phyloP scores from a whole-genome alignment of 2,113 vertebrate genomes.

The Proteles cristata region DNA sequence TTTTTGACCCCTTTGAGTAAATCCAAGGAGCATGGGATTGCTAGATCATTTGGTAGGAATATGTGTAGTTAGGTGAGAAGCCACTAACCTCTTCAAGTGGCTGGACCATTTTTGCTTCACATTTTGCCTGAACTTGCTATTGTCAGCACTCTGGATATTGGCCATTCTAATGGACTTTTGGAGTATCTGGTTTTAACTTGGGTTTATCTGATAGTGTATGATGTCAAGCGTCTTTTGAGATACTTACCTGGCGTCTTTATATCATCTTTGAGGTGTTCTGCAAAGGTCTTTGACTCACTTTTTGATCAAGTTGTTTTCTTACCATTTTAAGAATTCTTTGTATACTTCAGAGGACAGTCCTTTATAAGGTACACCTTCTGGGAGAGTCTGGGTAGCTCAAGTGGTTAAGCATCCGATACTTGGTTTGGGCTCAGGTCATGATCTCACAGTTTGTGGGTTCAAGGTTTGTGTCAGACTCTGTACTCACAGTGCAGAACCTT shows the following conservation, averaged over 20 bases:
- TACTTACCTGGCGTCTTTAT: background rate
- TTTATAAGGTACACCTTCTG: background rate
- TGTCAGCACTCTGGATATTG: background rate
- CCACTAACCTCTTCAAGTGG: background rate
- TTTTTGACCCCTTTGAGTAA: background rate
- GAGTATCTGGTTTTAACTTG: background rate
- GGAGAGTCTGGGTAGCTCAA: too few species aligned
- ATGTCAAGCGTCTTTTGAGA: background rate
- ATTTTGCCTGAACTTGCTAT: background rate
- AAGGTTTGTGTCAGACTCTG: too few species aligned
- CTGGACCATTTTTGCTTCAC: background rate
- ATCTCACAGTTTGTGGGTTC: too few species aligned
- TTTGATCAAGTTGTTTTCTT: background rate
- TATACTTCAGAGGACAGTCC: background rate
- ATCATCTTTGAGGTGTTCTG: background rate
- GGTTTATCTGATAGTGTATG: background rate
- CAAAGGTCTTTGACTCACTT: background rate
- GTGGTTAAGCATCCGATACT: too few species aligned
- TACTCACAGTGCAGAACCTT: too few species aligned
- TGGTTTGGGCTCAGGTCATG: too few species aligned
- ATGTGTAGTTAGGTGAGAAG: background rate
- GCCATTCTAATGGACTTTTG: background rate
- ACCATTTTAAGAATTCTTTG: background rate
- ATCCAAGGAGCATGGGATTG: background rate
- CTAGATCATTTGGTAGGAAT: background rate